phyloP scores from a whole-genome alignment of 1,140 invertebrate species.

The Cotesia vestalis region DNA sequence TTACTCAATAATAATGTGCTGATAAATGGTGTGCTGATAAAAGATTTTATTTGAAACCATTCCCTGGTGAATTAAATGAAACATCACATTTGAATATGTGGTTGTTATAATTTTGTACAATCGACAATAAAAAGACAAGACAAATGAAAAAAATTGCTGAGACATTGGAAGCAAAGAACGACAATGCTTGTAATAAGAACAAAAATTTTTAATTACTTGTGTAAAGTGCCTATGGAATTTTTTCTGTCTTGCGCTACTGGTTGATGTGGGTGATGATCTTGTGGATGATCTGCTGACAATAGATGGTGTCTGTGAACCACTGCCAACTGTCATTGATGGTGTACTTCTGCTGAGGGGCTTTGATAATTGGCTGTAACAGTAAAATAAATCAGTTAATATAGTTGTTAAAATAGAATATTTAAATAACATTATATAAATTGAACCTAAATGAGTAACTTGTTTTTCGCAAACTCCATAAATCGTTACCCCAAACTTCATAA shows the following conservation, averaged over 20 bases:
- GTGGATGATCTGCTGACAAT: constrained; percentile 56
- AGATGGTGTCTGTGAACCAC: constrained; percentile 46
- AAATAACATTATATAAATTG: not conserved
- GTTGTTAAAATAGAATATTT: not conserved
- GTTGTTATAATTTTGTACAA: too few species aligned
- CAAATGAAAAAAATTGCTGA: too few species aligned
- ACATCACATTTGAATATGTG: too few species aligned
- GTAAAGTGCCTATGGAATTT: constrained; percentile 61
- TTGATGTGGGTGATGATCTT: constrained; percentile 56
- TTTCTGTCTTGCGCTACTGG: constrained; percentile 58
- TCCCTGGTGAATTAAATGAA: too few species aligned
- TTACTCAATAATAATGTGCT: too few species aligned
- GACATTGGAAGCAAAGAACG: constrained; percentile 22
- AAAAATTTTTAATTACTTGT: constrained; percentile 50
- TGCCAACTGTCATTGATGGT: constrained; percentile 59
- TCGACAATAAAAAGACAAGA: too few species aligned
- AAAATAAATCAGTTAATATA: not conserved
- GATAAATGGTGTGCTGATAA: too few species aligned
- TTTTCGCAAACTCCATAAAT: constrained; percentile 44
- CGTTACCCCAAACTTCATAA: constrained; percentile 47
- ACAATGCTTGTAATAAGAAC: not conserved
- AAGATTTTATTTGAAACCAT: too few species aligned
- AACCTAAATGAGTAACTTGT: not conserved
- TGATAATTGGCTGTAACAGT: constrained; percentile 52
- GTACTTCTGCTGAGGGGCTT: constrained; percentile 61